Evolutionary conservation across 2,113 vertebrate species (phyloP).

Genomic region (Eonycteris spelaea): DNA sequence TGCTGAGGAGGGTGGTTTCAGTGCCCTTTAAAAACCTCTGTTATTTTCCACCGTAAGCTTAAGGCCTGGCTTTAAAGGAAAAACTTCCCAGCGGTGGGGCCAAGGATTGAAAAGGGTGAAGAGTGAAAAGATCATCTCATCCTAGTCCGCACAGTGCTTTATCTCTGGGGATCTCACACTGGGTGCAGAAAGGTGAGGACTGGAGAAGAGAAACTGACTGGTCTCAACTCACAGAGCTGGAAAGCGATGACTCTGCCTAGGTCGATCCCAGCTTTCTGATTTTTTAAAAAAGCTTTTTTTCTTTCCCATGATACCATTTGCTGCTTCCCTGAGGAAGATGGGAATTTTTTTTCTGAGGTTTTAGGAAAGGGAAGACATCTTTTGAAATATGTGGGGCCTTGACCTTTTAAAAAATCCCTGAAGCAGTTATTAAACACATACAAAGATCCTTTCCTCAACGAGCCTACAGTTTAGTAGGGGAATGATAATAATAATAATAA

Average conservation of each 20-base stretch:
- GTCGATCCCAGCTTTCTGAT: neutral
- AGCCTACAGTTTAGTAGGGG: neutral
- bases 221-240: neutral
- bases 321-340: neutral
- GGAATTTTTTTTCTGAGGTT: neutral
- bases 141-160: neutral
- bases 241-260: neutral
- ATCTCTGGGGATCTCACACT: neutral
- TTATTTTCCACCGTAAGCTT: slow-evolving; percentile 32
- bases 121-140: neutral
- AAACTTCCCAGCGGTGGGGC: neutral
- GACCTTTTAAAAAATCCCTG: neutral
- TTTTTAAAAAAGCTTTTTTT: neutral
- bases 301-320: neutral
- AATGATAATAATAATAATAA: neutral
- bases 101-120: neutral
- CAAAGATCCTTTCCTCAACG: neutral
- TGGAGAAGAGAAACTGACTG: accelerated
- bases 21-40: slow-evolving; percentile 41
- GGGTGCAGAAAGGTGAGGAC: neutral
- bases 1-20: slow-evolving; percentile 35
- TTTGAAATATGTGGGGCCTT: neutral
- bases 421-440: neutral
- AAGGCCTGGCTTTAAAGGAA: neutral
- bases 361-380: slow-evolving; percentile 14